phyloP scores from a whole-genome alignment of 1,140 invertebrate genomes.

The Hormaphis cornu region DNA sequence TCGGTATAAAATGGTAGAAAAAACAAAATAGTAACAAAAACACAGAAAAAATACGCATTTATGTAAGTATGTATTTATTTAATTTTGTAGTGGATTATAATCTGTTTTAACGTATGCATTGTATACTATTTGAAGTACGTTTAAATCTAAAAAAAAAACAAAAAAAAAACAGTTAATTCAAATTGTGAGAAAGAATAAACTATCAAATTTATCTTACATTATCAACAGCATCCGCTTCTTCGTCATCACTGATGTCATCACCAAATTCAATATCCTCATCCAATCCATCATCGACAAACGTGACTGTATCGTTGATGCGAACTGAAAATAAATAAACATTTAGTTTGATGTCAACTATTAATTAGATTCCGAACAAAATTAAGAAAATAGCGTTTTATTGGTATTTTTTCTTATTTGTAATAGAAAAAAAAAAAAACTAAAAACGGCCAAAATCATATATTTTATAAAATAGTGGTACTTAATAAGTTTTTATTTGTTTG shows the following conservation, averaged over 20 bases:
- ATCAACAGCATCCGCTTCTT: conserved; percentile 72
- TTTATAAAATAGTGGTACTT: too few species aligned
- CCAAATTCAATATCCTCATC: conserved; percentile 93
- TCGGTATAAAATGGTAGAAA: not conserved
- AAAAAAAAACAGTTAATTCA: not conserved
- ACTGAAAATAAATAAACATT: conserved; percentile 47
- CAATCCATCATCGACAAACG: conserved; percentile 85
- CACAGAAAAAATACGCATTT: not conserved
- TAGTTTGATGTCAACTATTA: not conserved
- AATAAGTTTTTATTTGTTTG: too few species aligned
- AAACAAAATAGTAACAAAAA: not conserved
- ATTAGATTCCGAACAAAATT: too few species aligned
- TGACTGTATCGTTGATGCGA: conserved; percentile 87
- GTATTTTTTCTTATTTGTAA: too few species aligned
- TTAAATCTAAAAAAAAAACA: conserved; percentile 15
- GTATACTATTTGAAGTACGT: not conserved
- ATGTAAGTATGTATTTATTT: conserved; percentile 14
- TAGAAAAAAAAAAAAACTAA: too few species aligned
- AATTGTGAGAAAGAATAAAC: not conserved
- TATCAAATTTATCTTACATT: conserved; percentile 12
- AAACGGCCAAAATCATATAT: too few species aligned
- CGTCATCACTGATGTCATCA: conserved; percentile 80
- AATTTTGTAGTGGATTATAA: not conserved
- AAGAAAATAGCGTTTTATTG: too few species aligned
- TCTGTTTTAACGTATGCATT: not conserved